A percentile compares a stretch with the other conserved stretches of the same genome.
Evolutionary conservation across 1,140 invertebrate species (phyloP).

Genomic region (Harpegnathos saltator): DNA sequence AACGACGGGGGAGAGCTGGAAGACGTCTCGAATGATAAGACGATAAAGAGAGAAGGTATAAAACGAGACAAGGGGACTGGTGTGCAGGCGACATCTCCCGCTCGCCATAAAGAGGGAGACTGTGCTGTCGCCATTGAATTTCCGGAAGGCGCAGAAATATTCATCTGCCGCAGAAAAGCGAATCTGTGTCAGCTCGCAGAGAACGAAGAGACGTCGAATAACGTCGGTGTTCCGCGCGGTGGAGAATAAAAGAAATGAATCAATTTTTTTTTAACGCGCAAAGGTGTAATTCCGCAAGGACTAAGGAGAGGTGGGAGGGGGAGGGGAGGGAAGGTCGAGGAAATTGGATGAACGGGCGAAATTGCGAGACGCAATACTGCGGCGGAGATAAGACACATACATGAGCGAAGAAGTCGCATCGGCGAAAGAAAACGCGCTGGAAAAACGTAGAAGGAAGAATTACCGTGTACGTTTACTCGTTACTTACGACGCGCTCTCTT

Average conservation of each 20-base stretch:
- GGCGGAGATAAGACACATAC: background rate
- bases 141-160: conserved; percentile 67
- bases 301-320: no score
- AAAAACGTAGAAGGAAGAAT: no score
- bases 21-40: conserved; percentile 74
- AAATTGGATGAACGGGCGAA: background rate
- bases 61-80: conserved; percentile 73
- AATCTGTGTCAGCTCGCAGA: conserved; percentile 43
- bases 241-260: conserved; percentile 35
- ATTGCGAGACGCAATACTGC: no score
- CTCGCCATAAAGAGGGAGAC: conserved; percentile 65
- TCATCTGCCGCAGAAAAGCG: conserved; percentile 55
- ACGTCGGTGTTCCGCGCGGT: background rate
- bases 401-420: no score
- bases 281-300: background rate
- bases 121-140: conserved; percentile 66
- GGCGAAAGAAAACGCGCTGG: no score
- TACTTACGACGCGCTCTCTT: background rate
- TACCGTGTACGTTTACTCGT: no score
- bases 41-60: conserved; percentile 74
- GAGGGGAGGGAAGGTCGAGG: no score
- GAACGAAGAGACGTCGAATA: conserved; percentile 1
- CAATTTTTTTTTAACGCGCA: background rate
- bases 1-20: conserved; percentile 48
- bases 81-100: conserved; percentile 65